A percentile compares a stretch with the other conserved stretches of the same genome.
These are phyloP conservation scores for Aythya fuligula DNA, from an alignment of 2,797 vertebrate species.

Conservation along the genomic window DNA sequence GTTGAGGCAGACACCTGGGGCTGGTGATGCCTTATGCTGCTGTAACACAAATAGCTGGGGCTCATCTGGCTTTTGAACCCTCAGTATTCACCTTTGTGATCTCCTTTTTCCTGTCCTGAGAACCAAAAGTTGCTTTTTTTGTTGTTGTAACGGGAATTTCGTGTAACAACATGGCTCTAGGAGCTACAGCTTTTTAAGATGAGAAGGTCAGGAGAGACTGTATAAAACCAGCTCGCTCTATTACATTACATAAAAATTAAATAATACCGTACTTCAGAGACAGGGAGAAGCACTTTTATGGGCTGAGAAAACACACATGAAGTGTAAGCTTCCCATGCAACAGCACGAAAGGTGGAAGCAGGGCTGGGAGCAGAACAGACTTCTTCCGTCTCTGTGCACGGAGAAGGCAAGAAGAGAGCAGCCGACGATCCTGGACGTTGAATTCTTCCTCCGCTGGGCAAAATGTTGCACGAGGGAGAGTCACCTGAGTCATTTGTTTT, in stretches of 20 bases:
- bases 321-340: background rate
- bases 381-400: background rate
- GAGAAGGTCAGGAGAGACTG: background rate
- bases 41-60: background rate
- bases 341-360: background rate
- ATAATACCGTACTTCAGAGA: slow-evolving; percentile 16
- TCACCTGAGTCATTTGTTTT: background rate
- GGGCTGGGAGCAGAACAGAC: background rate
- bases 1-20: background rate
- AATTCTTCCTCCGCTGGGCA: background rate
- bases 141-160: background rate
- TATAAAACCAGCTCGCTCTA: background rate
- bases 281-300: background rate
- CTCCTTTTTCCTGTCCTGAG: background rate
- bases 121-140: background rate
- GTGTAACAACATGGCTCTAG: background rate
- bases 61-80: background rate
- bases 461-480: background rate
- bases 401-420: background rate
- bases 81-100: background rate
- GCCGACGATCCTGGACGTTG: background rate
- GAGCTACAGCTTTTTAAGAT: background rate
- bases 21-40: background rate
- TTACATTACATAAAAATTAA: slow-evolving; percentile 22
- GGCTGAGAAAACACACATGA: slow-evolving; percentile 25